Percentiles rank a stretch among this genome's conserved stretches.
phyloP scores from a whole-genome alignment of 2,888 invertebrate genomes.

The Sussaba pulchella region DNA sequence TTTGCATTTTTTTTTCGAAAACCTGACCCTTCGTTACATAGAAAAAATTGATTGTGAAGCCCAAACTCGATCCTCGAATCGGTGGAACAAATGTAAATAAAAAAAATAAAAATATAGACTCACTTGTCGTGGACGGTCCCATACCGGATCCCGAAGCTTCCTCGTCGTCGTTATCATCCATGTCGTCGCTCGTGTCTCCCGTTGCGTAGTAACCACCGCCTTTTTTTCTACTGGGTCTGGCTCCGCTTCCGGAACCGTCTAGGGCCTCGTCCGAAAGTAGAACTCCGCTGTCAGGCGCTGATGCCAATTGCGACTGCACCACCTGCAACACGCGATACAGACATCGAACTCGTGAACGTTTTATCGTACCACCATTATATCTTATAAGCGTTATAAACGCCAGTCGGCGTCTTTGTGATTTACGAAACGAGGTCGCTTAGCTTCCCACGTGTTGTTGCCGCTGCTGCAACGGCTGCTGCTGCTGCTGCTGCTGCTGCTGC shows the following conservation, averaged over 20 bases:
- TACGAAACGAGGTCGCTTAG: slow-evolving; percentile 63
- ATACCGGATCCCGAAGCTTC: slow-evolving; percentile 80
- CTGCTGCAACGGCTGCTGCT: slow-evolving; percentile 21
- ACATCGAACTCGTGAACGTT: slow-evolving; percentile 1
- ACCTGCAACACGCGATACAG: slow-evolving; percentile 71
- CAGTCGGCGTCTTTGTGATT: slow-evolving; percentile 50
- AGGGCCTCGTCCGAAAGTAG: slow-evolving; percentile 81
- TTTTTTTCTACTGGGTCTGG: slow-evolving; percentile 74
- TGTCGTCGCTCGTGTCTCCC: slow-evolving; percentile 74
- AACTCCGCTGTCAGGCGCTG: slow-evolving; percentile 79
- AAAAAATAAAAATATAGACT: no score
- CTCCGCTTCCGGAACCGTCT: slow-evolving; percentile 82
- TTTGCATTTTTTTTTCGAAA: no score
- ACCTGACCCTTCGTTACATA: no score
- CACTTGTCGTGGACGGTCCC: slow-evolving; percentile 77
- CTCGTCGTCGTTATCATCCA: slow-evolving; percentile 74
- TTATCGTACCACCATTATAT: slow-evolving; percentile 4
- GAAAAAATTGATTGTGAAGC: no score
- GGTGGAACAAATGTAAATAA: no score
- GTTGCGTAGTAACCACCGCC: slow-evolving; percentile 65
- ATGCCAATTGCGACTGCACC: slow-evolving; percentile 80
- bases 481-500: slow-evolving; percentile 1
- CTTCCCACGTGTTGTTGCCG: slow-evolving; percentile 56
- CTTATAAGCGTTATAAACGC: not conserved
- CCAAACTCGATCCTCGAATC: no score